Base-by-base conservation (phyloP, 1,140 invertebrate genomes). In the Centruroides sculpturatus region DNA sequence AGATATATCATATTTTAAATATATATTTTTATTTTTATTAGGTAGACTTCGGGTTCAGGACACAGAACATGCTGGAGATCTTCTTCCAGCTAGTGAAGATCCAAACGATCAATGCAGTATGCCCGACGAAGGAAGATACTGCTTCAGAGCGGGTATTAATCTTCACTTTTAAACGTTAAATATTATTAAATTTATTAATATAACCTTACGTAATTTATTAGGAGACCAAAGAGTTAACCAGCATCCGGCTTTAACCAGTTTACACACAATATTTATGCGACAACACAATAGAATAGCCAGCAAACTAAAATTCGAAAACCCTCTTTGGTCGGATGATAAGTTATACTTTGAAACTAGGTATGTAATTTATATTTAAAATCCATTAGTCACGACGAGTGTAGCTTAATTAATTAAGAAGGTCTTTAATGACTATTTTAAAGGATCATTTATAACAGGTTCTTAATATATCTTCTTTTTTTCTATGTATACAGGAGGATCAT, bases 201-300 rank as follows among this genome's bases (percentile, higher is more conserved):
- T 12, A 55, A 55, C 53, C 34, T 74, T 23, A 23, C 23, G 23
- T 23, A 23, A 23, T 55, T 62, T 66, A 50, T 46, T 74, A 83
- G 90, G 93, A 72, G 82, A 71, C 47, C 62, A 79, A 0, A 76
- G 90, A 4, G 83, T 87, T 57, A 87, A 85, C 64, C 89, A 93
- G 71, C 89, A 94, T 68, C 87, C 89, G 0, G 92, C 87, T 66
- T 73, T 95, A 8, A 88, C 89, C 1, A 85, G 84, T 1, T 85
- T 93, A 66, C 72, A 73, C 49, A 73, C 69, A 13, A 64, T 78
- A n/a, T 77, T 73, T 47, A 69, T 82, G 12, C 56, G 74, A 12
- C 62, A 75, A 59, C 74, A 75, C 62, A 75, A 75, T 60, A 56
- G 75, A 41, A 69, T 75, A 35, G 74, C 75, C 47, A 61, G 67